Evolutionary conservation across 2,797 vertebrate genomes (phyloP), one percentile per base, ranked within the genome.

Genomic region (Enteromius unitaeniatus): DNA sequence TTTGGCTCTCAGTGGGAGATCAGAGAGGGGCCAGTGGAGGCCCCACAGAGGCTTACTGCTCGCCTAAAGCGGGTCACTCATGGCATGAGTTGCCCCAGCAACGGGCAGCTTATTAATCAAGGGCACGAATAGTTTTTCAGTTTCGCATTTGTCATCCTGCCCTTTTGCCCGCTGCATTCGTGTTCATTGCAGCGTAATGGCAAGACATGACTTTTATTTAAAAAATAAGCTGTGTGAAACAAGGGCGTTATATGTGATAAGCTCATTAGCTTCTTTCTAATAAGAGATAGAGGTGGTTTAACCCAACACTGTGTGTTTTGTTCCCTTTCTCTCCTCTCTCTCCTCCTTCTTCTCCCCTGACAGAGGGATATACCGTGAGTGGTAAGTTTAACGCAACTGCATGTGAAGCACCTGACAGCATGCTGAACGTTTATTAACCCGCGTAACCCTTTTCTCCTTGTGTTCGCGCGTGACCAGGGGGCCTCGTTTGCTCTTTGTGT

Each of bases 361-460:
- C 94, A 96, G 95, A 90, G 92, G 90, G 88, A 93, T 95, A n/a
- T 95, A 95, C 83, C 91, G 93, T 34, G 93, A 92, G 88, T 95
- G 94, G 95, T 95, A 94, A 96, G 95, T 96, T 74, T 89, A 87
- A 88, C 73, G 78, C 81, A 42, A 91, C 89, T 89, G 93, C 93
- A 92, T 94, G 93, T 92, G 70, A 93, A 88, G 89, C 83, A 72
- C 87, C 81, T 89, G 92, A 85, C 91, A 62, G 93, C 94, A 92
- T 94, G 92, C 78, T 45, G 84, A 64, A 81, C 84, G 81, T 91
- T 92, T 90, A 91, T 91, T 95, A 95, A 95, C 91, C 85, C 84
- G 84, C 34, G 76, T 86, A 83, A 91, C 89, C 62, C 82, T 17
- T 84, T 65, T 83, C 68, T 78, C 75, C 67, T 77, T 86, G 79